Conservation (phyloP, 2,888 invertebrate genomes). For the Drosophila mimica region DNA sequence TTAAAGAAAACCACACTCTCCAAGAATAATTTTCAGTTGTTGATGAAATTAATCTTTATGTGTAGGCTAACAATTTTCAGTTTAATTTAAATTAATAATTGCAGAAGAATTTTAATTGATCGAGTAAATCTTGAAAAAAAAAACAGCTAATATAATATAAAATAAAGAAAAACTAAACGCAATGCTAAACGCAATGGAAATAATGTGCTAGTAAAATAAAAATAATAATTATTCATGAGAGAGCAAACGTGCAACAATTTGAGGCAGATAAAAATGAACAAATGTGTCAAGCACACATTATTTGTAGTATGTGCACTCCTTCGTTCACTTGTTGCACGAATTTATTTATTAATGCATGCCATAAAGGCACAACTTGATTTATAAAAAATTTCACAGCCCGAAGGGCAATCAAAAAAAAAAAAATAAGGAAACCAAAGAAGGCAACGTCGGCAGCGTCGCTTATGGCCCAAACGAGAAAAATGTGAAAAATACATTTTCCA, state of each 20-base stretch:
- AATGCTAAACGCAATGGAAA: background rate
- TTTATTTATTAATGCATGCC: constrained; percentile 54
- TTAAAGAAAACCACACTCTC: background rate
- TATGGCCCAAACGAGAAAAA: constrained; percentile 30
- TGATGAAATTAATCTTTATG: background rate
- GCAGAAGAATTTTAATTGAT: background rate
- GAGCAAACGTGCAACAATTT: background rate
- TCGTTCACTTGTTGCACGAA: constrained; percentile 58
- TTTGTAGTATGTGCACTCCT: background rate
- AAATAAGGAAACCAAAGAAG: constrained; percentile 4
- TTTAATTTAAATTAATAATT: background rate
- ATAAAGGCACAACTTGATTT: constrained; percentile 55
- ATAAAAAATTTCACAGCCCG: constrained; percentile 40
- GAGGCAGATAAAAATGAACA: background rate
- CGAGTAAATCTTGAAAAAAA: background rate
- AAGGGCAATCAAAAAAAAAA: constrained; percentile 20
- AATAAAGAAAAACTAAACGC: background rate
- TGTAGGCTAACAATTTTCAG: background rate
- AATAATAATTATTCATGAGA: background rate
- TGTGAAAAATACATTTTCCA: constrained; percentile 73
- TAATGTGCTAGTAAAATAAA: background rate
- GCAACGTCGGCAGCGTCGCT: background rate
- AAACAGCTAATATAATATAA: background rate
- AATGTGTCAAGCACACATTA: background rate
- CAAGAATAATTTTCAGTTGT: background rate